phyloP scores from a whole-genome alignment of 2,888 invertebrate genomes.

The Gymnocheta viridis region DNA sequence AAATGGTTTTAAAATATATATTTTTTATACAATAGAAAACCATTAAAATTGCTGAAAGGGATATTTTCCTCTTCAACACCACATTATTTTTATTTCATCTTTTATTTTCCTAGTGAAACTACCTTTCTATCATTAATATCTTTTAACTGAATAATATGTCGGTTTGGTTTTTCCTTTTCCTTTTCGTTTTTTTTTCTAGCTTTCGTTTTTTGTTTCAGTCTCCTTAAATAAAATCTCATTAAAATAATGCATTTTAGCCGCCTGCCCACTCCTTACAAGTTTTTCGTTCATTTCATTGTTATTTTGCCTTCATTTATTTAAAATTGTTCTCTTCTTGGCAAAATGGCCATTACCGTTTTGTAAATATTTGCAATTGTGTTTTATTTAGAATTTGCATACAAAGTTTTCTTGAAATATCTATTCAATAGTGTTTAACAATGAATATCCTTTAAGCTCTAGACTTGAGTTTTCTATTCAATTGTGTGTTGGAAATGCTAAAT shows the following conservation, averaged over 20 bases:
- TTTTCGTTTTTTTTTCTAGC: neutral
- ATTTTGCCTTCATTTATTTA: conserved; percentile 60
- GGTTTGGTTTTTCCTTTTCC: conserved; percentile 28
- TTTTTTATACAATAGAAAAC: neutral
- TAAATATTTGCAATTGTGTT: conserved; percentile 55
- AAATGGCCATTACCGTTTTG: conserved; percentile 62
- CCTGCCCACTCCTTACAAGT: conserved; percentile 25
- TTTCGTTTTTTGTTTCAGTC: conserved; percentile 32
- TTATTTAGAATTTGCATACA: conserved; percentile 60
- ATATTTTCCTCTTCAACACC: conserved; percentile 7
- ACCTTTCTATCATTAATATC: conserved; percentile 62
- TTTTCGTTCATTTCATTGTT: conserved; percentile 51
- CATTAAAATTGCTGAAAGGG: conserved; percentile 24
- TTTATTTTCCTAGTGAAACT: neutral
- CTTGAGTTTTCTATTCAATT: conserved; percentile 59
- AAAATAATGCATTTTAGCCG: conserved; percentile 68
- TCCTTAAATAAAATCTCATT: conserved; percentile 69
- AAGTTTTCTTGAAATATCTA: conserved; percentile 60
- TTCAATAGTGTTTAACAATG: conserved; percentile 67
- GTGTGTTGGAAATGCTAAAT: conserved; percentile 51
- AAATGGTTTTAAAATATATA: conserved; percentile 12
- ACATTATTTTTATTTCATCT: conserved; percentile 10
- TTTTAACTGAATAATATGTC: conserved; percentile 48
- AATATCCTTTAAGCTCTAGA: conserved; percentile 68
- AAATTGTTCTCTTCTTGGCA: conserved; percentile 33